Evolutionary conservation across 2,888 invertebrate species (phyloP), one percentile per base, ranked within the genome.

Genomic region (Arge pagana): DNA sequence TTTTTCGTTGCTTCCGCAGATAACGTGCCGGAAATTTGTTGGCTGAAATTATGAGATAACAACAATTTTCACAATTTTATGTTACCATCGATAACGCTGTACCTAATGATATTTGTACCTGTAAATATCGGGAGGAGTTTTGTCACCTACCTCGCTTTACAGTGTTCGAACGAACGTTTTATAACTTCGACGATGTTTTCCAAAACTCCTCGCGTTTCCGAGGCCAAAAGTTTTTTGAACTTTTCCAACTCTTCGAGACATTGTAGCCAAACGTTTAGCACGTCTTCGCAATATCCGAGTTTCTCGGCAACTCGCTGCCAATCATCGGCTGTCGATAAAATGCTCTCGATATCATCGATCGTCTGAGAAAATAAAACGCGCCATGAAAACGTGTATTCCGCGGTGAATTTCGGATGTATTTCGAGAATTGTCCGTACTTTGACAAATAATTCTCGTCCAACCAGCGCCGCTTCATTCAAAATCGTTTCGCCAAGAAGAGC

Each of bases 181-280:
- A 68, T 53, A 5, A 66, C 55, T 36, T 56, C 56, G 3, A 66
- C 68, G 15, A 69, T 54, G 52, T 55, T 63, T 11, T 57, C 55
- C 10, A 65, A 48, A 41, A 73, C 52, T 3, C 54, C 58, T 50
- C 60, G 56, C 1, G 72, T 52, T 11, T 57, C 48, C 1, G 15
- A 21, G 13, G 61, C 56, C 3, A 63, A 51, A 7, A 71, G 48
- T 24, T 64, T 58, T 7, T 53, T 51, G 3, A 64, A 41, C 5
- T 52, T 41, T 35, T 63, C 63, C 8, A 69, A 53, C 7, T 62
- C 62, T 28, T 63, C 60, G 39, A 72, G 49, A 21, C 65, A 66
- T 31, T 63, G 62, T 26, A 66, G 52, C 71, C 71, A 74, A 23
- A 68, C 63, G 10, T 59, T 59, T 45, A 75, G 49, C 15, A 66